Conservation (phyloP, 1,140 invertebrate genomes). For the Hylaeus volcanicus region DNA sequence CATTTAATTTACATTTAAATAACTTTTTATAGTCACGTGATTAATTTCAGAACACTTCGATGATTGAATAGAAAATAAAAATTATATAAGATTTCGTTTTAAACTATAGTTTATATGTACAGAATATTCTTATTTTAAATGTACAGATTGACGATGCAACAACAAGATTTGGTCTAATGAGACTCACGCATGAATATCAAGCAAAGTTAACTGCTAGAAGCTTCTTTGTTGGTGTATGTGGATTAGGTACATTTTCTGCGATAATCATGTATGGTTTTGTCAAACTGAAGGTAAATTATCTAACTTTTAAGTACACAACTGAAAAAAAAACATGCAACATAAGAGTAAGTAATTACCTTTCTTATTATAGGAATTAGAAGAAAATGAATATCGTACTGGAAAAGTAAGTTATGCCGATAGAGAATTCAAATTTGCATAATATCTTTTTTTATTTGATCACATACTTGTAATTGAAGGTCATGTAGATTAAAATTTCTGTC, state of each 20-base stretch:
- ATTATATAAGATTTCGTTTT: constrained; percentile 15
- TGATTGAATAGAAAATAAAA: background rate
- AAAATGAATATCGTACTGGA: constrained; percentile 84
- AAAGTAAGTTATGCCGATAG: constrained; percentile 88
- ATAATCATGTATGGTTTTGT: background rate
- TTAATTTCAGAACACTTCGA: background rate
- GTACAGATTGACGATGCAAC: constrained; percentile 89
- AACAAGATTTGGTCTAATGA: constrained; percentile 86
- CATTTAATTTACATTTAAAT: background rate
- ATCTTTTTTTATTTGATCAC: background rate
- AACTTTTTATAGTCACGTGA: background rate
- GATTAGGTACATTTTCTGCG: background rate
- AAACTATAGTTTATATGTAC: constrained; percentile 4
- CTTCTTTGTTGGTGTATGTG: background rate
- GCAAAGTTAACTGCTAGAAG: accelerated
- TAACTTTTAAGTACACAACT: constrained; percentile 5
- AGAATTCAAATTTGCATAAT: constrained; percentile 82
- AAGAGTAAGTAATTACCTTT: constrained; percentile 3
- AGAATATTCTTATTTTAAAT: constrained; percentile 43
- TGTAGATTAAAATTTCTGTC: background rate
- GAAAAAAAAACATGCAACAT: background rate
- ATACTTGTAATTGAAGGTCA: background rate
- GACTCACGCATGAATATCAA: constrained; percentile 81
- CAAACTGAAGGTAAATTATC: background rate
- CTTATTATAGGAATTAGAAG: constrained; percentile 77